phyloP scores from a whole-genome alignment of 1,140 invertebrate species.

The Drosophila insularis region DNA sequence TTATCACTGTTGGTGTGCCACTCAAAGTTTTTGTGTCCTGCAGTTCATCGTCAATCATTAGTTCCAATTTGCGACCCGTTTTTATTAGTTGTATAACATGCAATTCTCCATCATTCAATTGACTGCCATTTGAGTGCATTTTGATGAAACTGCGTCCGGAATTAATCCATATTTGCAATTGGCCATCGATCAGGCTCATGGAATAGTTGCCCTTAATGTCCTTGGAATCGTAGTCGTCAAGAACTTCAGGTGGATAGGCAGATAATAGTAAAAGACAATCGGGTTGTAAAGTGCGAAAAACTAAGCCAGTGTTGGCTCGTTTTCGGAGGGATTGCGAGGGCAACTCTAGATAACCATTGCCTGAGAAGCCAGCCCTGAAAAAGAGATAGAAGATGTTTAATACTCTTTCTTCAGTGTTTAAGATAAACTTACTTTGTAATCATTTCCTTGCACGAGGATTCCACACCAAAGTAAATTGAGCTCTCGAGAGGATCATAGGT shows the following conservation, averaged over 20 bases:
- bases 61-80: slow-evolving; percentile 84
- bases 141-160: slow-evolving; percentile 87
- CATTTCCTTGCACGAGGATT: slow-evolving; percentile 86
- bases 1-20: slow-evolving; percentile 83
- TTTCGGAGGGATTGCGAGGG: slow-evolving; percentile 86
- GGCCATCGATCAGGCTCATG: slow-evolving; percentile 86
- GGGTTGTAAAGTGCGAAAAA: slow-evolving; percentile 89
- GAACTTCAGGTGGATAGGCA: slow-evolving; percentile 85
- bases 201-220: slow-evolving; percentile 86
- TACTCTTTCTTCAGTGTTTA: rapidly evolving
- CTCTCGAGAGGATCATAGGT: slow-evolving; percentile 84
- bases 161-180: slow-evolving; percentile 86
- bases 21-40: slow-evolving; percentile 84
- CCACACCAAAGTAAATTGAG: slow-evolving; percentile 89
- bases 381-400: neutral
- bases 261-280: slow-evolving; percentile 90
- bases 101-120: slow-evolving; percentile 86
- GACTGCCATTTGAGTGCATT: slow-evolving; percentile 85
- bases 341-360: slow-evolving; percentile 91
- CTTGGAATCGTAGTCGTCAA: slow-evolving; percentile 82
- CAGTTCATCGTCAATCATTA: slow-evolving; percentile 87
- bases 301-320: slow-evolving; percentile 88
- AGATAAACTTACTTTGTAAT: slow-evolving; percentile 85
- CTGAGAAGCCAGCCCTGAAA: slow-evolving; percentile 88
- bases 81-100: slow-evolving; percentile 85